These are phyloP conservation scores for Muraenolepis orangiensis DNA, from an alignment of 2,797 vertebrate species.

Conservation along the genomic window DNA sequence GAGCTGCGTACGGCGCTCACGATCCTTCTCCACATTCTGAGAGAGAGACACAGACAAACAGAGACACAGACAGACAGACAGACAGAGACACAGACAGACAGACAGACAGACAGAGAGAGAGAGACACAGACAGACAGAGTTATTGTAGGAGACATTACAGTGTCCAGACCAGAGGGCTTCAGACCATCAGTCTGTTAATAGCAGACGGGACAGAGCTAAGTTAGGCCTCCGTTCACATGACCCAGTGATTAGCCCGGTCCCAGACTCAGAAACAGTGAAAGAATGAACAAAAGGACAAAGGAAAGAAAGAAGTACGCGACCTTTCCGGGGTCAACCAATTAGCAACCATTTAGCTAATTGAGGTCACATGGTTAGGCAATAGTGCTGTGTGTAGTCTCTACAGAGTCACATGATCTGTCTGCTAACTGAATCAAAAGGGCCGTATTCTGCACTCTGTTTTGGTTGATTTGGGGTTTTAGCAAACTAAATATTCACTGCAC, in stretches of 20 bases:
- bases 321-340: not conserved
- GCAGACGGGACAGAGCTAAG: not conserved
- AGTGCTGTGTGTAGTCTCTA: not conserved
- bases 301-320: not conserved
- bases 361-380: not conserved
- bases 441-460: not conserved
- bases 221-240: not conserved
- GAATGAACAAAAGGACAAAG: too few relatives aligned
- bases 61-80: constrained; percentile 21
- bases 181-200: not conserved
- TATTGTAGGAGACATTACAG: not conserved
- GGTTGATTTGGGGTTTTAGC: too few relatives aligned
- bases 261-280: too few relatives aligned
- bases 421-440: not conserved
- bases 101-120: constrained; percentile 38
- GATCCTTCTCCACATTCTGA: constrained; percentile 93
- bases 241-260: not conserved
- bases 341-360: not conserved
- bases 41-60: constrained; percentile 27
- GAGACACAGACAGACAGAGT: not conserved
- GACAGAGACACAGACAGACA: not conserved
- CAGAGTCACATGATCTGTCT: not conserved
- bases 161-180: not conserved
- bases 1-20: constrained; percentile 82
- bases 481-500: too few relatives aligned